Base-by-base conservation (phyloP, 2,797 vertebrate species). In the Hydrophis major region DNA sequence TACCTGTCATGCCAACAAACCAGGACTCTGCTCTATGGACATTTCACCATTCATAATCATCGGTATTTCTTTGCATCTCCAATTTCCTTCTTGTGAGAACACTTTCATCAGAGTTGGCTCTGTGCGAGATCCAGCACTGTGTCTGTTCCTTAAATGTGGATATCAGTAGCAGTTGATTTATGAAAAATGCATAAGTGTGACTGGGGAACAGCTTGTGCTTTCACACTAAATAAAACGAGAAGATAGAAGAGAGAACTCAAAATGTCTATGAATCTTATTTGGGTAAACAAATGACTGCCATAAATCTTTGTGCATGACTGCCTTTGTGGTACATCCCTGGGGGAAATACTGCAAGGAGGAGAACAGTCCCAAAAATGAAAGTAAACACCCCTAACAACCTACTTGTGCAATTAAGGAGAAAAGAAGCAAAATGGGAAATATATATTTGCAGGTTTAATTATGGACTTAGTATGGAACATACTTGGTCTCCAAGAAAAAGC, bases 221-320 rank as follows among this genome's bases (percentile, higher is more conserved):
- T 97, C 97, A 95, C 95, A 96, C 96, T 96, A 95, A 97, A 97
- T 97, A 96, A 97, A 97, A 96, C 28, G 93, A 95, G 95, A 95
- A 96, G 97, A 96, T 90, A 69, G 97, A 94, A 95, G 93, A 96
- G 91, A 94, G 95, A 96, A 95, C 94, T 93, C 0, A 0, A 57
- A 95, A 96, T 93, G 96, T 95, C 95, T 87, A 91, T 93, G 96
- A 96, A 94, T 95, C 93, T 95, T 95, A 96, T 96, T 96, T 86
- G 50, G 95, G 94, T 94, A 94, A 94, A 94, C 95, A 95, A 95
- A 97, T 88, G 94, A 94, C 95, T 86, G 89, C 78, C 94, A 95
- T 97, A 95, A 96, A 97, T 97, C 97, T 96, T 95, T 94, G 93
- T 94, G 93, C 90, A 57, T 86, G 96, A 94, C 88, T 96, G 94